A percentile compares a stretch with the other conserved stretches of the same genome.
phyloP scores from a whole-genome alignment of 2,888 invertebrate species.

The Agriopis leucophaearia region DNA sequence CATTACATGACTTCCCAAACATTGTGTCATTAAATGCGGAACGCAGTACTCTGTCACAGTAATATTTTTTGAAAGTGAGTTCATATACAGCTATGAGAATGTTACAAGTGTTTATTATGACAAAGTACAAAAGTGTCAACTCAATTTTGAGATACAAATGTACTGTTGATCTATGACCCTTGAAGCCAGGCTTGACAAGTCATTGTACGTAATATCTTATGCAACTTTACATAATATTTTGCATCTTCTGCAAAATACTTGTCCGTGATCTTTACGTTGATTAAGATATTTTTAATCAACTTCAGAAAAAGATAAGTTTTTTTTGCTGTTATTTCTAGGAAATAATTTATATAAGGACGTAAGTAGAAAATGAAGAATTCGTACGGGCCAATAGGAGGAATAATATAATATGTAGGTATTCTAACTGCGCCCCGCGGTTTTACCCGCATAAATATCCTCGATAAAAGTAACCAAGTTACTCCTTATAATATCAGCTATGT shows the following conservation, averaged over 20 bases:
- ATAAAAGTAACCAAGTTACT: too few relatives aligned
- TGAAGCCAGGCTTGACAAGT: conserved; percentile 18
- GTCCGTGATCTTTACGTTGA: background rate
- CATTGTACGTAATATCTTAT: conserved; percentile 19
- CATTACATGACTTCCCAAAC: conserved; percentile 9
- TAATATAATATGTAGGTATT: too few relatives aligned
- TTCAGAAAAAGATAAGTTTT: background rate
- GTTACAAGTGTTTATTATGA: background rate
- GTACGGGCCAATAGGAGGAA: too few relatives aligned
- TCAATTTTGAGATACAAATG: background rate
- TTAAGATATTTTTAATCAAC: background rate
- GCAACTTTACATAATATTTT: conserved; percentile 22
- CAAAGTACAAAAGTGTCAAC: conserved; percentile 3
- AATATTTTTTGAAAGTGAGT: background rate
- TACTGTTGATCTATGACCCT: conserved; percentile 17
- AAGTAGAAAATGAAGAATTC: too few relatives aligned
- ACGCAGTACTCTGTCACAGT: background rate
- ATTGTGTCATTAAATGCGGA: background rate
- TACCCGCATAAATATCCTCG: too few relatives aligned
- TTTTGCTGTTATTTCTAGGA: too few relatives aligned
- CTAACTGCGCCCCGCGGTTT: too few relatives aligned
- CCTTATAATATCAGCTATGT: too few relatives aligned
- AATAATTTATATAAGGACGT: too few relatives aligned
- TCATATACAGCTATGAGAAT: background rate
- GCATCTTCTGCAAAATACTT: background rate